Conservation (phyloP, 2,113 vertebrate species). For the Pipa parva region DNA sequence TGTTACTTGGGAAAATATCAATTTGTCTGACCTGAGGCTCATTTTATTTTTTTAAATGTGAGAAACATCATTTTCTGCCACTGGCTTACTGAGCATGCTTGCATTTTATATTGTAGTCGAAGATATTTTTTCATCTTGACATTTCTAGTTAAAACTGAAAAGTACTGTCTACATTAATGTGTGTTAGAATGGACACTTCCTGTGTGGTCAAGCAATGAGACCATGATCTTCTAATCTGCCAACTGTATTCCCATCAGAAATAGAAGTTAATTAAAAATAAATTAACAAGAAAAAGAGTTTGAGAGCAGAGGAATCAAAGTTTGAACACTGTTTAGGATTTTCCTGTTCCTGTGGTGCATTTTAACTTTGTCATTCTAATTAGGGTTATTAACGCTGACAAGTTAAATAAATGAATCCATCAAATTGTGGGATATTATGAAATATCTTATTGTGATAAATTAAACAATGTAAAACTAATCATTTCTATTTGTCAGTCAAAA, state of each 20-base stretch:
- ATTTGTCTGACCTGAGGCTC: too few relatives aligned
- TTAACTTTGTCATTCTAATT: slow-evolving; percentile 58
- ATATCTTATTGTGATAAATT: slow-evolving; percentile 67
- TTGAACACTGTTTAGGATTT: slow-evolving; percentile 47
- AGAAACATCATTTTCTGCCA: too few relatives aligned
- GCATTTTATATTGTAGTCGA: too few relatives aligned
- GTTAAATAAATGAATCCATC: slow-evolving; percentile 72
- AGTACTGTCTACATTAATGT: slow-evolving; percentile 15
- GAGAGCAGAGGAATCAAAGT: slow-evolving; percentile 48
- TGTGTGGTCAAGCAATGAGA: slow-evolving; percentile 27
- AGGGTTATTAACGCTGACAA: slow-evolving; percentile 68
- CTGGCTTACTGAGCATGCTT: too few relatives aligned
- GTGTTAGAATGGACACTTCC: slow-evolving; percentile 3
- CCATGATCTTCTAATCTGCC: slow-evolving; percentile 9
- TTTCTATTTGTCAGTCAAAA: slow-evolving; percentile 52
- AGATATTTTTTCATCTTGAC: background rate
- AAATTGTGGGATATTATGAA: slow-evolving; percentile 66
- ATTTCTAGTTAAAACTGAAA: background rate
- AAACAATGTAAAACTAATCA: slow-evolving; percentile 63
- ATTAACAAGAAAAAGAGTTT: slow-evolving; percentile 45
- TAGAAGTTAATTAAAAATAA: slow-evolving; percentile 44
- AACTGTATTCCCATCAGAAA: slow-evolving; percentile 34
- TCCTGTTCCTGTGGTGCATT: slow-evolving; percentile 43
- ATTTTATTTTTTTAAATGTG: too few relatives aligned
- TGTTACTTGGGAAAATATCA: too few relatives aligned